Conservation (phyloP, 2,888 invertebrate species). For the Sipunculus nudus region DNA sequence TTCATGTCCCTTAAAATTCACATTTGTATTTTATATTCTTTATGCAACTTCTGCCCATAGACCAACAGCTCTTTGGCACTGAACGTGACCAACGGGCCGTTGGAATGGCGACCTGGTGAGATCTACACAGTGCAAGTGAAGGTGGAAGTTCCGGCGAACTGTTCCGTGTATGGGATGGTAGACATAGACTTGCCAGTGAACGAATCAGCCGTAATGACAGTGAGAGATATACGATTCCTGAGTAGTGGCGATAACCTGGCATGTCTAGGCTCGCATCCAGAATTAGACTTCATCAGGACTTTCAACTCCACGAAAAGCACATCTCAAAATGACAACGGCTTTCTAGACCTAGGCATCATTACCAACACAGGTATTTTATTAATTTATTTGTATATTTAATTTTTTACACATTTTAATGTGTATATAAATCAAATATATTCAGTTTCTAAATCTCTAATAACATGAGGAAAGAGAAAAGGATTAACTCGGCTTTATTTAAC, state of each 20-base stretch:
- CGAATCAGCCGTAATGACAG: slow-evolving; percentile 46
- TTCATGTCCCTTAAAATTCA: no score
- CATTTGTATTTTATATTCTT: no score
- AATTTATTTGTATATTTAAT: background rate
- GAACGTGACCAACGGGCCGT: slow-evolving; percentile 29
- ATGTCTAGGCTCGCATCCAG: slow-evolving; percentile 16
- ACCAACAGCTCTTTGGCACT: no score
- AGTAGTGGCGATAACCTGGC: slow-evolving; percentile 30
- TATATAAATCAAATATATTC: no score
- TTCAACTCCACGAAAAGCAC: slow-evolving; percentile 38
- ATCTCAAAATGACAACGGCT: slow-evolving; percentile 47
- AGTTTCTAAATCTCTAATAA: no score
- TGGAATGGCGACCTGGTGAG: slow-evolving; percentile 38
- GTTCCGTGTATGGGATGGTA: slow-evolving; percentile 41
- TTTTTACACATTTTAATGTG: no score
- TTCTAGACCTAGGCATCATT: slow-evolving; percentile 48
- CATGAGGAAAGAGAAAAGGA: no score
- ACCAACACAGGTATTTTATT: slow-evolving; percentile 58
- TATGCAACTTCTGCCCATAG: no score
- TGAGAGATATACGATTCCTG: slow-evolving; percentile 40
- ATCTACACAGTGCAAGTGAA: slow-evolving; percentile 37
- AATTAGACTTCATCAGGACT: slow-evolving; percentile 28
- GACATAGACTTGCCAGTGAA: slow-evolving; percentile 47
- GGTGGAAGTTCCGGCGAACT: slow-evolving; percentile 38
- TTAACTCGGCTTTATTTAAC: no score